Evolutionary conservation across 2,888 invertebrate genomes (phyloP), one percentile per base, ranked within the genome.

Genomic region (Oegoconia quadripuncta): DNA sequence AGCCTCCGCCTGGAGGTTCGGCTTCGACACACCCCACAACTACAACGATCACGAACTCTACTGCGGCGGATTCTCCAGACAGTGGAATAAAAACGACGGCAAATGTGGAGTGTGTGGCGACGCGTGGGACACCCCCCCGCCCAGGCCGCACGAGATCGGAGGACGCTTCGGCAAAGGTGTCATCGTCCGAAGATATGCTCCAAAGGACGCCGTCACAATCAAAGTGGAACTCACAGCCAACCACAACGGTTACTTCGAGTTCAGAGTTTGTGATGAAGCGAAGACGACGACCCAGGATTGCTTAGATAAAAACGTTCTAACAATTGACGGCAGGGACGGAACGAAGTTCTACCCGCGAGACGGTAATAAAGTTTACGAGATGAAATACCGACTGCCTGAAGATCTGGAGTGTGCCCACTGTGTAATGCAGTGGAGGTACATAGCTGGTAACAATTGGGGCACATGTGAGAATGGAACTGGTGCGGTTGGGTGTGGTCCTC

Each of bases 31-130:
- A 1, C 95, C 95, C 1, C 93, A 93, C 61, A 94, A 97, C 75
- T 96, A 96, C 81, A 95, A 96, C 72, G 96, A 97, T 76, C 93
- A 96, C 69, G 95, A 96, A 65, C 88, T 93, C 3, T 96, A 93
- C 77, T 96, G 96, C 70, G 96, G 96, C 0, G 96, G 96, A 7
- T 95, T 93, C 70, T 89, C 92, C n/a, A 87, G 94, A 34, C 96
- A 96, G 64, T 95, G 95, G 93, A 90, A 91, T 56, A 90, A 82
- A 41, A 96, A 96, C 63, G 91, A 88, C 2, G 96, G 96, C 0
- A 94, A 94, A 67, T 96, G 96, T 62, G 96, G 96, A 1, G 91
- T 95, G 30, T 96, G 96, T 59, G 96, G 96, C 1, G 96, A 96
- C 73, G 89, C 96, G 1, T 96, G 93, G 93, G 95, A 96, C 59